Conservation (phyloP, 2,113 vertebrate species). For the Arothron firmamentum region DNA sequence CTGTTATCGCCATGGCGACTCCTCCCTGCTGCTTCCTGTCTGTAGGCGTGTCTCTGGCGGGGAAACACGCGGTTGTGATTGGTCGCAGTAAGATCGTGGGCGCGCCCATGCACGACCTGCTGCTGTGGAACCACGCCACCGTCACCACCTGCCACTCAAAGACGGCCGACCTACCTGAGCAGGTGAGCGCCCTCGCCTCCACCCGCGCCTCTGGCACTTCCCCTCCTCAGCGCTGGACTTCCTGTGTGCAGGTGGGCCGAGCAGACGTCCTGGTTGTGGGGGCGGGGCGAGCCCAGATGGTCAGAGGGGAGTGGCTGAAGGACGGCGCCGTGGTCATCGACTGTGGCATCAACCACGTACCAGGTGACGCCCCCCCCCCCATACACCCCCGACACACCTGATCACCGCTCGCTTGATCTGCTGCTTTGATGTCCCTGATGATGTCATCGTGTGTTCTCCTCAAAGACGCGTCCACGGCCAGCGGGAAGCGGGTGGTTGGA, state of each 20-base stretch:
- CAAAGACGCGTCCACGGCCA: conserved; percentile 81
- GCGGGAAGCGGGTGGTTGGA: conserved; percentile 85
- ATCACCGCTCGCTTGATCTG: no score
- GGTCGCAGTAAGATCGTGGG: conserved; percentile 96
- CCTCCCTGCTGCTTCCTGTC: conserved; percentile 15
- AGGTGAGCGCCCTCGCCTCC: conserved; percentile 28
- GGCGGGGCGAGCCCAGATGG: conserved; percentile 86
- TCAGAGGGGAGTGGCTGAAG: conserved; percentile 96
- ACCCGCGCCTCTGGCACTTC: neutral
- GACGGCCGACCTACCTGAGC: conserved; percentile 79
- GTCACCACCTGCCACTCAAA: conserved; percentile 96
- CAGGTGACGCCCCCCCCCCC: conserved; percentile 75
- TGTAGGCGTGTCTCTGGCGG: conserved; percentile 84
- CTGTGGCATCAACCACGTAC: conserved; percentile 92
- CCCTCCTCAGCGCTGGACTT: neutral
- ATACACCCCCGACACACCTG: no score
- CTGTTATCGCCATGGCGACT: neutral
- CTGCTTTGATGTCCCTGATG: no score
- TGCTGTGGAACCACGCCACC: conserved; percentile 91
- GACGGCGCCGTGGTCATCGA: conserved; percentile 92
- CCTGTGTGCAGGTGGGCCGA: conserved; percentile 72
- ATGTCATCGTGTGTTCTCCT: neutral
- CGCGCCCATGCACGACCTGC: conserved; percentile 91
- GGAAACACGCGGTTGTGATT: conserved; percentile 87
- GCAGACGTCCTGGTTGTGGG: conserved; percentile 96